phyloP scores from a whole-genome alignment of 2,797 vertebrate genomes.

The Esox lucius region DNA sequence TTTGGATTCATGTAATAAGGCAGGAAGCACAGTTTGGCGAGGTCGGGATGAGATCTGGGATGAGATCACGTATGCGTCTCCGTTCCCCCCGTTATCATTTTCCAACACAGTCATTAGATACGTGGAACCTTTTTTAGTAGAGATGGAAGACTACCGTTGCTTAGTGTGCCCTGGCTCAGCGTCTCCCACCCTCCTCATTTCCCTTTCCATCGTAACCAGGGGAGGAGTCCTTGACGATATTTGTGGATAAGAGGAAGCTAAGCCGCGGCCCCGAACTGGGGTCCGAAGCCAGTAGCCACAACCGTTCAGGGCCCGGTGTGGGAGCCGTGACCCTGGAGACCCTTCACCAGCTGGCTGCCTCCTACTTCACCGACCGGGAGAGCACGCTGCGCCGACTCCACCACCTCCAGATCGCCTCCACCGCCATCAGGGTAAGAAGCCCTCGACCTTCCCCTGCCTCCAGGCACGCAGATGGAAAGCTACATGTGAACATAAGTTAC shows the following conservation, averaged over 20 bases:
- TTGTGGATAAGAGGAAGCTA: constrained; percentile 97
- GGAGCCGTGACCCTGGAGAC: constrained; percentile 86
- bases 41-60: background rate
- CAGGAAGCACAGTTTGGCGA: background rate
- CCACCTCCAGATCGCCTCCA: constrained; percentile 95
- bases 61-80: background rate
- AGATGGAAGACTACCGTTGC: background rate
- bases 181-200: background rate
- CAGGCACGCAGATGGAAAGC: background rate
- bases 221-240: constrained; percentile 97
- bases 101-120: background rate
- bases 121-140: background rate
- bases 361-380: constrained; percentile 96
- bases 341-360: constrained; percentile 93
- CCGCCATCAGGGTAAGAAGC: constrained; percentile 87
- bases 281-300: constrained; percentile 64
- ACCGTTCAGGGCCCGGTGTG: constrained; percentile 60
- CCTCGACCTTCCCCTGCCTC: background rate
- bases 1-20: background rate
- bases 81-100: background rate
- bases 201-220: constrained; percentile 72
- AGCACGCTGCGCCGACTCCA: constrained; percentile 91
- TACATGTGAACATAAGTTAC: background rate
- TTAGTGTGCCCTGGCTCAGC: background rate
- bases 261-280: constrained; percentile 74